Evolutionary conservation across 2,888 invertebrate genomes (phyloP), one percentile per base, ranked within the genome.

Genomic region (Griposia aprilina): DNA sequence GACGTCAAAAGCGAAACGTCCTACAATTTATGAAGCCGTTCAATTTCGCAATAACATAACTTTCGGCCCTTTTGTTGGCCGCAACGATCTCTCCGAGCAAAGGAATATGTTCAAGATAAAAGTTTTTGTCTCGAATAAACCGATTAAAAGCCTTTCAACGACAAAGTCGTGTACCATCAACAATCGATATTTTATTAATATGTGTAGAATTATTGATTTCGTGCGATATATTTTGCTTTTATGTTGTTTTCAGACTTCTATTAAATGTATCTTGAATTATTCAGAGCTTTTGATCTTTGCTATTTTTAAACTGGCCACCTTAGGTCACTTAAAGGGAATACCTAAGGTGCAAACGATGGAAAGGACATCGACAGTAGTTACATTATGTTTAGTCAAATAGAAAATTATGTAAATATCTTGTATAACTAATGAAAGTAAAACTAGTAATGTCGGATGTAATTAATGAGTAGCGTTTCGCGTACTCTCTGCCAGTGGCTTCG

Each of bases 341-440:
- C 11, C 59, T 63, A 50, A 60, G 63, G 59, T 71, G 79, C 78
- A 71, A 75, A 74, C 48, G 81, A 41, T 74, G 73, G 76, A 83
- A 80, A 85, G 82, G 81, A 80, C 75, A 60, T 50, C 65, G 41
- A 63, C 71, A 70, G 68, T 79, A 78, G 78, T 85, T 82, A 76
- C 36, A 88, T 88, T 87, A 84, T 84, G 90, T 87, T 87, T 84
- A 82, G 57, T 86, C 87, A 87, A 89, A 89, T 90, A 90, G 91
- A 91, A 90, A 91, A 92, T 91, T 93, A 92, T 91, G 91, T 92
- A 93, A 93, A 93, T 92, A 89, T 92, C 91, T 95, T 95, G 94
- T 95, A 93, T 94, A 95, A 95, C 93, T 94, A 93, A 95, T 93
- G 95, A 96, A 96, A 96, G 95, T 94, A 89, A 92, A 91, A 92